Conservation (phyloP, 2,888 invertebrate species). For the Phragmatobia fuliginosa region DNA sequence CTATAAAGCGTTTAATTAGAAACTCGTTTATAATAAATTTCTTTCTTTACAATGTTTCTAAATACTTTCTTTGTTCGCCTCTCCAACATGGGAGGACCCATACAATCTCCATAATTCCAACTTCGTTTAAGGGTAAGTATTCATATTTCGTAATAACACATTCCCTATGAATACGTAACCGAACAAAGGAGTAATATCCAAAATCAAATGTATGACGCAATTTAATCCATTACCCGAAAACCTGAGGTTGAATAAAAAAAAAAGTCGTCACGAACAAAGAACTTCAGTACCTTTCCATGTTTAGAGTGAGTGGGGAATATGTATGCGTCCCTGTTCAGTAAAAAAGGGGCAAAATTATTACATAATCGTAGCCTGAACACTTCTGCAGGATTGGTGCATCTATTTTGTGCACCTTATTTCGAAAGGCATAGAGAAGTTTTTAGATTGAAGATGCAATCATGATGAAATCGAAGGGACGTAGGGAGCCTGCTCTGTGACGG, state of each 20-base stretch:
- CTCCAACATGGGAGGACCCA: conserved; percentile 3
- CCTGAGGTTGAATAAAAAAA: conserved; percentile 32
- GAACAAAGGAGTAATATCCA: conserved; percentile 43
- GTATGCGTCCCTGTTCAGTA: conserved; percentile 50
- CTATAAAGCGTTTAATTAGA: background rate
- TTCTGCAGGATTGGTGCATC: conserved; percentile 59
- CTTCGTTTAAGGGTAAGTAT: conserved; percentile 18
- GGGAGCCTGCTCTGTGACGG: conserved; percentile 57
- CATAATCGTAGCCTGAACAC: conserved; percentile 72
- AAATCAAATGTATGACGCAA: conserved; percentile 45
- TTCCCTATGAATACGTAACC: conserved; percentile 19
- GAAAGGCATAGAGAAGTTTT: conserved; percentile 43
- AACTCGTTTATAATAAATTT: conserved; percentile 3
- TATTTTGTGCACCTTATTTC: conserved; percentile 38
- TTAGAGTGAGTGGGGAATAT: conserved; percentile 49
- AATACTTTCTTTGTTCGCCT: conserved; percentile 19
- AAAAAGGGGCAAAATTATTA: conserved; percentile 77
- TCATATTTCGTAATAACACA: conserved; percentile 22
- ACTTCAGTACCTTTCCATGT: conserved; percentile 57
- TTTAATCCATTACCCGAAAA: conserved; percentile 47
- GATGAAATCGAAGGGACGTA: conserved; percentile 63
- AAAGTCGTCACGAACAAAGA: conserved; percentile 63
- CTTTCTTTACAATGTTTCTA: conserved; percentile 1
- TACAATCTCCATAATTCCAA: conserved; percentile 17
- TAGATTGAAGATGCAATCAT: conserved; percentile 48